Evolutionary conservation across 2,113 vertebrate species (phyloP).

Genomic region (Pseudopodoces humilis): DNA sequence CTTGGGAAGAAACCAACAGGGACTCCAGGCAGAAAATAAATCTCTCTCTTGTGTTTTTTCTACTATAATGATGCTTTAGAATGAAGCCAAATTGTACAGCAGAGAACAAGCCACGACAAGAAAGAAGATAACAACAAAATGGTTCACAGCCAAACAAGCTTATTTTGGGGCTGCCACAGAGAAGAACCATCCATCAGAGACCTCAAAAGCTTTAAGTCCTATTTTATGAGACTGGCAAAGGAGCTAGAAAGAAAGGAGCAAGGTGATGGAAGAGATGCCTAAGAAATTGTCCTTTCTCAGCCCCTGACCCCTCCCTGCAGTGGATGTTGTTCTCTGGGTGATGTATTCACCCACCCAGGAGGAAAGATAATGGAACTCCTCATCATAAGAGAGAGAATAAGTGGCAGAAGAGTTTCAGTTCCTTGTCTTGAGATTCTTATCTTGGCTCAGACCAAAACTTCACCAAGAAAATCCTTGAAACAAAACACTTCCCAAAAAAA

Average conservation of each 20-base stretch:
- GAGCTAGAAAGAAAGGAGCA: background rate
- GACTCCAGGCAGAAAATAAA: conserved; percentile 33
- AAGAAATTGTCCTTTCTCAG: background rate
- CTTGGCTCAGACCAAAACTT: background rate
- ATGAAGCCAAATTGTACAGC: background rate
- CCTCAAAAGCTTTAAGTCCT: background rate
- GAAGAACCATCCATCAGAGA: background rate
- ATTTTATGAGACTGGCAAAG: background rate
- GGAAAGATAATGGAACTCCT: background rate
- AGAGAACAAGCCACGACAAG: background rate
- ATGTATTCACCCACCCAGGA: background rate
- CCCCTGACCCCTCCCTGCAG: background rate
- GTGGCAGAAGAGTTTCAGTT: background rate
- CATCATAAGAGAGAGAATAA: background rate
- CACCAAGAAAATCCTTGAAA: background rate
- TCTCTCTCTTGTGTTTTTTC: background rate
- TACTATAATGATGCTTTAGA: background rate
- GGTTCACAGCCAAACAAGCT: background rate
- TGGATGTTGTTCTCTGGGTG: background rate
- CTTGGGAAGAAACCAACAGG: background rate
- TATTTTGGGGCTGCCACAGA: background rate
- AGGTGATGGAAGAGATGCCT: background rate
- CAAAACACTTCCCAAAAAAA: background rate
- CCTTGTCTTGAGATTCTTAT: background rate
- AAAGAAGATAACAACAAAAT: background rate